Evolutionary conservation across 2,888 invertebrate genomes (phyloP).

Genomic region (Hartigia nigra): DNA sequence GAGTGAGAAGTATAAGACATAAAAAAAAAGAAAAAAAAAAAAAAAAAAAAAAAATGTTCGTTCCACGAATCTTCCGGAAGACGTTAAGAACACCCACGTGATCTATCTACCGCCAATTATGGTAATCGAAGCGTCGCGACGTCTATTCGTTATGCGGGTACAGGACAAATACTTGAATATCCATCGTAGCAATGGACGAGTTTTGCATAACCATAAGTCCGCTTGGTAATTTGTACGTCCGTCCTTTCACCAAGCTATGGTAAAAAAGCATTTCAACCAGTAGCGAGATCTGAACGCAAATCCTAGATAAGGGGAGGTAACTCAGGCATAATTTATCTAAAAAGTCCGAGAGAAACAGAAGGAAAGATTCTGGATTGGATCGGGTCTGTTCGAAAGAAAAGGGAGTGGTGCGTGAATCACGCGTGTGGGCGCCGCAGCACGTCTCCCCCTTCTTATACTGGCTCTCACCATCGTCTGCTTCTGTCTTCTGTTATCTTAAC

Average conservation of each 20-base stretch:
- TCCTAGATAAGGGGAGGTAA: slow-evolving; percentile 9
- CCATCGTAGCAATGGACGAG: background rate
- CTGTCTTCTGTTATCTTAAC: background rate
- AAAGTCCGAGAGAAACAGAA: background rate
- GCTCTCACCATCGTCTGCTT: background rate
- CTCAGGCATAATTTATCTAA: background rate
- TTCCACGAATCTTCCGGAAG: background rate
- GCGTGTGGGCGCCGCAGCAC: slow-evolving; percentile 43
- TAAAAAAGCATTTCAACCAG: slow-evolving; percentile 17
- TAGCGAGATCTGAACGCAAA: slow-evolving; percentile 14
- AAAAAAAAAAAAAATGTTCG: slow-evolving; percentile 23
- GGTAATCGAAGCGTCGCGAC: background rate
- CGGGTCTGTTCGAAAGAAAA: slow-evolving; percentile 21
- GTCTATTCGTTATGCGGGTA: background rate
- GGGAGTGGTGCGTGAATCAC: slow-evolving; percentile 45
- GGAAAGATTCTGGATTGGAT: slow-evolving; percentile 30
- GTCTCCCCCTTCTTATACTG: background rate
- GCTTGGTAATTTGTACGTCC: background rate
- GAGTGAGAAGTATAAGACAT: slow-evolving; percentile 23
- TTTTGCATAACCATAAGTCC: background rate
- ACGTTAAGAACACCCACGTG: background rate
- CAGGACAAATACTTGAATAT: background rate
- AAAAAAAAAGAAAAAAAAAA: slow-evolving; percentile 34
- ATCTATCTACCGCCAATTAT: background rate
- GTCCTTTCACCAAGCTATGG: background rate